A percentile compares a stretch with the other conserved stretches of the same genome.
Conservation (phyloP, 2,113 vertebrate genomes). For the Zonotrichia leucophrys region DNA sequence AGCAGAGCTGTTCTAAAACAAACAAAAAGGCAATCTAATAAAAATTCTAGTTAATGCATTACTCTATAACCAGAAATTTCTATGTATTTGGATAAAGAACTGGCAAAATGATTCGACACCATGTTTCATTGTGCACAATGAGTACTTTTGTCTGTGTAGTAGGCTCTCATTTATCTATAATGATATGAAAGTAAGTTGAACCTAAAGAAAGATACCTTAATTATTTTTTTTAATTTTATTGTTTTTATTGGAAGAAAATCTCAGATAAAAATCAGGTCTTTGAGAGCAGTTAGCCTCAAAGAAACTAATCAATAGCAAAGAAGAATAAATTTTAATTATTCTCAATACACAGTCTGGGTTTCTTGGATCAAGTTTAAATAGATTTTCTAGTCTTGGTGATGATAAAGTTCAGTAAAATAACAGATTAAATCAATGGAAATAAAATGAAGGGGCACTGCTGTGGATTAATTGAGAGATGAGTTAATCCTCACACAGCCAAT, state of each 20-base stretch:
- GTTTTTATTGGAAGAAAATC: neutral
- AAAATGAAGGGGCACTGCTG: neutral
- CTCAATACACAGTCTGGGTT: neutral
- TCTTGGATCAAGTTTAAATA: neutral
- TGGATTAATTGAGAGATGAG: neutral
- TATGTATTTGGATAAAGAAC: neutral
- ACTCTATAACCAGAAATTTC: neutral
- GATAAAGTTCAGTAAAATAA: neutral
- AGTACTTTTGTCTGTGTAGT: neutral
- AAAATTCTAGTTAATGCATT: neutral
- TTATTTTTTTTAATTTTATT: neutral
- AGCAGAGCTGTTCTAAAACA: neutral
- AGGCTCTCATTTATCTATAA: neutral
- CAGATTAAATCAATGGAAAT: neutral
- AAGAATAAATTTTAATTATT: neutral
- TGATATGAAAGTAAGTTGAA: neutral
- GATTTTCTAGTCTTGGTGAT: neutral
- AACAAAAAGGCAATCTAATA: neutral
- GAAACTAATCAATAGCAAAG: conserved; percentile 19
- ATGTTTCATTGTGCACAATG: neutral
- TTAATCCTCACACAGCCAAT: neutral
- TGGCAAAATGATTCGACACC: accelerated
- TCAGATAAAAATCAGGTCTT: neutral
- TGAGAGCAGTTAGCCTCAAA: neutral
- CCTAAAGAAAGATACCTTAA: neutral